phyloP scores from a whole-genome alignment of 2,797 vertebrate species.

The Xiphophorus birchmanni region DNA sequence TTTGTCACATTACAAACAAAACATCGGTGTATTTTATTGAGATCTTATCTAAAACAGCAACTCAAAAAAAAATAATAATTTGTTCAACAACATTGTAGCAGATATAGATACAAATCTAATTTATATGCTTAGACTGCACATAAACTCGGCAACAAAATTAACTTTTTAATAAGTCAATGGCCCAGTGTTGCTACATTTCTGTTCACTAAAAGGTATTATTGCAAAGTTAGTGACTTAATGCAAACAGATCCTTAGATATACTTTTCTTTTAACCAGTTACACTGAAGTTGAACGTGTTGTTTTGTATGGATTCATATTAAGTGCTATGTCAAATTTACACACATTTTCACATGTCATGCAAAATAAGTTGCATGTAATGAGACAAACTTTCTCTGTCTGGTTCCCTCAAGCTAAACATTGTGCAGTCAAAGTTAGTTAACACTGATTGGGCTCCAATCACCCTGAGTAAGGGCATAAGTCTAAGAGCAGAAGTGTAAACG shows the following conservation, averaged over 20 bases:
- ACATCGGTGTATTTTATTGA: neutral
- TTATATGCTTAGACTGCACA: neutral
- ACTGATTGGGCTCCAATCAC: constrained; percentile 16
- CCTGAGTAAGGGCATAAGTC: neutral
- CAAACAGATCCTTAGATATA: neutral
- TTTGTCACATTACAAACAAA: neutral
- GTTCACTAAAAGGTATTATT: neutral
- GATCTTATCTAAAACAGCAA: neutral
- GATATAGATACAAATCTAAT: neutral
- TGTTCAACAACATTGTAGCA: neutral
- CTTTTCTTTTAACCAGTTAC: no score
- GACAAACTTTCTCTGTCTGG: constrained; percentile 1
- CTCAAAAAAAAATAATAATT: neutral
- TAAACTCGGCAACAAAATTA: neutral
- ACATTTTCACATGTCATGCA: neutral
- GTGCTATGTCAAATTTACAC: neutral
- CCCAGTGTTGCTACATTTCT: neutral
- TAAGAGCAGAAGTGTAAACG: neutral
- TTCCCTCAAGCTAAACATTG: constrained; percentile 20
- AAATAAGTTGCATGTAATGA: neutral
- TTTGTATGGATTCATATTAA: no score
- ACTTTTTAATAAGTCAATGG: neutral
- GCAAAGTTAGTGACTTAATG: neutral
- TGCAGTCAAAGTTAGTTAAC: constrained; percentile 13
- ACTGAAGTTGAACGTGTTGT: no score